Percentiles rank a stretch among this genome's conserved stretches.
phyloP scores from a whole-genome alignment of 2,113 vertebrate species.

The Psilopogon haemacephalus region DNA sequence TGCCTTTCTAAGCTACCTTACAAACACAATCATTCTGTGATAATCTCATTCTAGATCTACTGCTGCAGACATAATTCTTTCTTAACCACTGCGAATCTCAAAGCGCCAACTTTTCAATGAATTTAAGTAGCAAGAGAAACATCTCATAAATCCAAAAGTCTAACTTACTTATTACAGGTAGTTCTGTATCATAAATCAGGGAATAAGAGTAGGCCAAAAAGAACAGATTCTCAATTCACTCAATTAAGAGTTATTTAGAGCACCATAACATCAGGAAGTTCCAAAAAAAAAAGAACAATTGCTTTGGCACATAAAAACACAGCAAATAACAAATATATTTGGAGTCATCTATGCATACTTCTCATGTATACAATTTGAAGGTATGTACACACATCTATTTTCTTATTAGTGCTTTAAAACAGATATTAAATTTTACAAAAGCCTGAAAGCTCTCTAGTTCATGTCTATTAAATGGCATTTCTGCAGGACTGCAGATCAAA shows the following conservation, averaged over 20 bases:
- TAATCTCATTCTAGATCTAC: neutral
- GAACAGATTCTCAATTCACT: neutral
- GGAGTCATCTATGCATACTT: neutral
- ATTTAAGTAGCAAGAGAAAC: neutral
- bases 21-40: neutral
- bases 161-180: neutral
- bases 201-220: neutral
- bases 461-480: neutral
- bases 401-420: neutral
- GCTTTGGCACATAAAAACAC: neutral
- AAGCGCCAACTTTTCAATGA: neutral
- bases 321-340: neutral
- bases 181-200: neutral
- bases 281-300: neutral
- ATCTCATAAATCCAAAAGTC: neutral
- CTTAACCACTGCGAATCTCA: neutral
- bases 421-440: neutral
- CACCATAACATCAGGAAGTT: neutral
- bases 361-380: neutral
- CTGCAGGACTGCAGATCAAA: neutral
- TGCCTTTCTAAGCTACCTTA: neutral
- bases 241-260: conserved; percentile 7
- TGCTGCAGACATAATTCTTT: neutral
- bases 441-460: neutral
- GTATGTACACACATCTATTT: neutral